Conservation (phyloP, 2,797 vertebrate species). For the Hemibagrus guttatus region DNA sequence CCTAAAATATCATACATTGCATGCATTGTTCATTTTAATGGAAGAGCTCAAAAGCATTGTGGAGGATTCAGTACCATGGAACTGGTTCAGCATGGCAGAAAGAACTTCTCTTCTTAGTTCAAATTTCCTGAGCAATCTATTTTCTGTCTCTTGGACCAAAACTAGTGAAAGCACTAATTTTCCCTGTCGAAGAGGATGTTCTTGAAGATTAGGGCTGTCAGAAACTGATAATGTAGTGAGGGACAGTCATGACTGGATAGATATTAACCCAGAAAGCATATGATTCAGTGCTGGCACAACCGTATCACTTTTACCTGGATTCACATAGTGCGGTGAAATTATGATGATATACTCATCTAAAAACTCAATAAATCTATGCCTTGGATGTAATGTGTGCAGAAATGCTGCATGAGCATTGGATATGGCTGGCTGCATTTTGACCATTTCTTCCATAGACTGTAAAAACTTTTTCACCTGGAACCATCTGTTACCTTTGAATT, state of each 20-base stretch:
- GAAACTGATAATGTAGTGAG: conserved; percentile 19
- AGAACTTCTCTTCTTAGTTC: conserved; percentile 8
- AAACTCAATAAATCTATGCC: background rate
- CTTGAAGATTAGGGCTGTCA: conserved; percentile 26
- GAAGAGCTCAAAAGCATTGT: background rate
- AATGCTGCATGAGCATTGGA: background rate
- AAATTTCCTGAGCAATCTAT: conserved; percentile 34
- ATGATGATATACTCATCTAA: background rate
- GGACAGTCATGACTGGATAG: conserved; percentile 18
- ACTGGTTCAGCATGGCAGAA: conserved; percentile 19
- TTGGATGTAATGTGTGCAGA: background rate
- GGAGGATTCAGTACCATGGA: background rate
- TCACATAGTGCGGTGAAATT: background rate
- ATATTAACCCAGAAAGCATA: conserved; percentile 11
- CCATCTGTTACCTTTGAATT: background rate
- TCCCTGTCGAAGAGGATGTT: conserved; percentile 39
- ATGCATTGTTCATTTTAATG: background rate
- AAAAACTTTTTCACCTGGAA: background rate
- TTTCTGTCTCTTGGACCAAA: conserved; percentile 18
- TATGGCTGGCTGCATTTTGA: background rate
- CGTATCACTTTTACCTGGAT: background rate
- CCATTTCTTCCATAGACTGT: background rate
- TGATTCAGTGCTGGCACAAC: background rate
- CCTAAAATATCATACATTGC: background rate
- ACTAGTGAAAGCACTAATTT: conserved; percentile 37